A percentile compares a stretch with the other conserved stretches of the same genome.
These are phyloP conservation scores for Ochropacha duplaris DNA, from an alignment of 2,888 invertebrate genomes.

Conservation along the genomic window DNA sequence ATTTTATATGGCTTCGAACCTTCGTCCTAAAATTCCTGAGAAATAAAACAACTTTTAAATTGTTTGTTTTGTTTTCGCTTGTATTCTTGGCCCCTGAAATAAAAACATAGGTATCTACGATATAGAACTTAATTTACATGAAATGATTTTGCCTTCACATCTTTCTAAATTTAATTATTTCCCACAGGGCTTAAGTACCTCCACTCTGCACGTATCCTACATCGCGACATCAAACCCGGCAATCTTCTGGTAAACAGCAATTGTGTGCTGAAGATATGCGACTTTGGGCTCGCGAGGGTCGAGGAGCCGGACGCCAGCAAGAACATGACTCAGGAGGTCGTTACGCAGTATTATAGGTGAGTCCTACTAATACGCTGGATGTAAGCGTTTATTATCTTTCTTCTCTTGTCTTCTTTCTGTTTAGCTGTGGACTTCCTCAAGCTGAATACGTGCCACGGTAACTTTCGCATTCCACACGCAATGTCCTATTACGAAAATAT, in stretches of 20 bases:
- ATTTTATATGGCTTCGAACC: not conserved
- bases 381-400: too few relatives aligned
- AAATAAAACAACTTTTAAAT: not conserved
- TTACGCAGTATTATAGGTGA: conserved; percentile 97
- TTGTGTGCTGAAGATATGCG: conserved; percentile 99
- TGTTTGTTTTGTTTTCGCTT: too few relatives aligned
- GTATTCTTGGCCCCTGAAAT: too few relatives aligned
- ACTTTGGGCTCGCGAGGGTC: conserved; percentile 98
- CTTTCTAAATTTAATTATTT: not conserved
- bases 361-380: not conserved
- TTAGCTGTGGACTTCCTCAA: too few relatives aligned
- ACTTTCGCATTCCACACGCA: too few relatives aligned
- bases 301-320: conserved; percentile 97
- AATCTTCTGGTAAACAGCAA: conserved; percentile 99
- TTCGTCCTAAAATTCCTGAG: not conserved
- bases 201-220: conserved; percentile 98
- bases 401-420: too few relatives aligned
- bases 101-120: too few relatives aligned
- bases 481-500: too few relatives aligned
- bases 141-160: too few relatives aligned
- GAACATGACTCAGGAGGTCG: conserved; percentile 99
- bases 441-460: too few relatives aligned
- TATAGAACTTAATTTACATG: too few relatives aligned
- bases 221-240: conserved; percentile 99
- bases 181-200: conserved; percentile 98